These are phyloP conservation scores for Clostera curtula DNA, from an alignment of 2,888 invertebrate genomes.

Conservation along the genomic window DNA sequence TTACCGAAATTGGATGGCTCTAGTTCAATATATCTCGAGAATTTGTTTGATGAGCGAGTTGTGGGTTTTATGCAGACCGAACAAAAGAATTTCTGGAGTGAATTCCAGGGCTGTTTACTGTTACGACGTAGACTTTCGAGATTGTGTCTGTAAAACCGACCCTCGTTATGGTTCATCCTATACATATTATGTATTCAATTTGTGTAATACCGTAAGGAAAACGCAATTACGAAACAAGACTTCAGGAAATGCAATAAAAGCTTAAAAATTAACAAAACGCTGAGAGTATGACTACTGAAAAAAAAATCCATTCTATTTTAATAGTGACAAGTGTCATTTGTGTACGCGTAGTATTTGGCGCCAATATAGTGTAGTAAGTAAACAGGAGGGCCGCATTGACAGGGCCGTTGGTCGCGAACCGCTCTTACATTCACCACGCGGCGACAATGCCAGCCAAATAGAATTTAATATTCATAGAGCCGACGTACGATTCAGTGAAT, in stretches of 20 bases:
- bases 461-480: conserved; percentile 73
- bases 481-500: conserved; percentile 71
- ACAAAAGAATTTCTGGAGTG: conserved; percentile 58
- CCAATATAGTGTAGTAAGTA: conserved; percentile 7
- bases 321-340: too few species aligned
- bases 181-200: conserved; percentile 30
- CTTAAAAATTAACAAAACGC: too few species aligned
- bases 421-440: conserved; percentile 56
- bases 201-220: too few species aligned
- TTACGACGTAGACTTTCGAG: conserved; percentile 51
- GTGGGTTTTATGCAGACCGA: conserved; percentile 41
- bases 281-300: too few species aligned
- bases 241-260: too few species aligned
- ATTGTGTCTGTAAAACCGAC: conserved; percentile 43
- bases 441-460: conserved; percentile 67
- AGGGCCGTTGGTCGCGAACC: conserved; percentile 21
- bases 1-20: conserved; percentile 68
- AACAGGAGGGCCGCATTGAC: conserved; percentile 23
- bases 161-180: conserved; percentile 28
- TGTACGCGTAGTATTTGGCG: conserved; percentile 1
- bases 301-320: too few species aligned
- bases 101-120: conserved; percentile 57
- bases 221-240: too few species aligned
- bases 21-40: conserved; percentile 61
- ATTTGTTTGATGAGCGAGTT: conserved; percentile 66